phyloP scores from a whole-genome alignment of 2,888 invertebrate genomes.

The Athalia cordata region DNA sequence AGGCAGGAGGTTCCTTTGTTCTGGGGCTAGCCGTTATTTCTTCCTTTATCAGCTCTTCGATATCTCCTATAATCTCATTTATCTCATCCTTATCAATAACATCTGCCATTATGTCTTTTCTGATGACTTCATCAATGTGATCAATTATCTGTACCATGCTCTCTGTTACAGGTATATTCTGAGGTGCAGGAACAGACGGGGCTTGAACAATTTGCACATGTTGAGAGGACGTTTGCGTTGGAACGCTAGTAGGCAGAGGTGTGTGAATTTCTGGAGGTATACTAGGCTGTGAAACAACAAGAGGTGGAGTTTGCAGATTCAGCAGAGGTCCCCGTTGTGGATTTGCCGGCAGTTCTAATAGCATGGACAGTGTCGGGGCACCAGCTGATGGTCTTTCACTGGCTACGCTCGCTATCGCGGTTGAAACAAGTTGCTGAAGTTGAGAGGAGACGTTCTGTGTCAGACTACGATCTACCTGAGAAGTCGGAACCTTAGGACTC shows the following conservation, averaged over 20 bases:
- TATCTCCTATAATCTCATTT: conserved; percentile 70
- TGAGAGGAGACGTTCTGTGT: conserved; percentile 72
- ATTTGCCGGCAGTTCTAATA: conserved; percentile 76
- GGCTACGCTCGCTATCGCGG: conserved; percentile 70
- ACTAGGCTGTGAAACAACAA: conserved; percentile 54
- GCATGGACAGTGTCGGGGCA: conserved; percentile 85
- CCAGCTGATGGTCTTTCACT: conserved; percentile 79
- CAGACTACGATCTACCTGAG: conserved; percentile 52
- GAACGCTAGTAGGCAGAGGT: conserved; percentile 37
- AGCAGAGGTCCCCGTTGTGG: conserved; percentile 63
- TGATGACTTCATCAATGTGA: conserved; percentile 68
- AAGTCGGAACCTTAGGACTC: conserved; percentile 65
- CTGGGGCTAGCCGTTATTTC: conserved; percentile 68
- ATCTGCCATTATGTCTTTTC: conserved; percentile 67
- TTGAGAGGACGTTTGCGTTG: conserved; percentile 17
- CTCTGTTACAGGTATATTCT: conserved; percentile 60
- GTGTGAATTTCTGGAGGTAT: conserved; percentile 49
- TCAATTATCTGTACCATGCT: conserved; percentile 68
- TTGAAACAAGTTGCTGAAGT: conserved; percentile 75
- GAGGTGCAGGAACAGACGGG: conserved; percentile 50
- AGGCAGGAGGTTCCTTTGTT: conserved; percentile 51
- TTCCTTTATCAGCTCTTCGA: conserved; percentile 70
- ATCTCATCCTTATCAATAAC: conserved; percentile 71
- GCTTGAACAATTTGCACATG: conserved; percentile 37
- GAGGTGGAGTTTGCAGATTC: conserved; percentile 55